Percentiles rank a stretch among this genome's conserved stretches.
These are phyloP conservation scores for Pterocles burchelli DNA, from an alignment of 2,113 vertebrate genomes.

Conservation along the genomic window DNA sequence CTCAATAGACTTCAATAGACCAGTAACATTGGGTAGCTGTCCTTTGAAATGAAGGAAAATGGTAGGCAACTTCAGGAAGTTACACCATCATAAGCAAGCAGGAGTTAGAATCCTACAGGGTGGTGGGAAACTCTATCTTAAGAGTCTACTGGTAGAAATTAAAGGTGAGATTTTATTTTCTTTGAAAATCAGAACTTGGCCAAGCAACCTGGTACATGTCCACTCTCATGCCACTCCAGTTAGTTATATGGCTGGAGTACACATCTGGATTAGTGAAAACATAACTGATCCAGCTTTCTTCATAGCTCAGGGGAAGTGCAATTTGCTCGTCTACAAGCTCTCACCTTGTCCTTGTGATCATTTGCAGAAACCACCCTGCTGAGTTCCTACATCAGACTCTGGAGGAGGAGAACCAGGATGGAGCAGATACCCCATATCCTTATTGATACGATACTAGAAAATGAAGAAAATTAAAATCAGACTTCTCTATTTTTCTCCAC, in stretches of 20 bases:
- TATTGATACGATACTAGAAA: background rate
- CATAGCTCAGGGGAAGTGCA: background rate
- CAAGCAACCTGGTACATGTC: background rate
- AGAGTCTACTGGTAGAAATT: background rate
- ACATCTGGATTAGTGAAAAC: background rate
- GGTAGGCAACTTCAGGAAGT: background rate
- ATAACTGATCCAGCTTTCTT: background rate
- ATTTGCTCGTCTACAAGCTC: background rate
- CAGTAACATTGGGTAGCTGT: background rate
- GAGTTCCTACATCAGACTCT: background rate
- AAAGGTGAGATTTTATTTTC: background rate
- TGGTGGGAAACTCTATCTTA: background rate
- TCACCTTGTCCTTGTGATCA: background rate
- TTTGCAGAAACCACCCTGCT: background rate
- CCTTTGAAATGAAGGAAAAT: background rate
- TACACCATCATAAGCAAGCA: background rate
- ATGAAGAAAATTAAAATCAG: background rate
- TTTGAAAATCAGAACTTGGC: background rate
- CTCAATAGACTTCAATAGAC: background rate
- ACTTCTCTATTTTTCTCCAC: background rate
- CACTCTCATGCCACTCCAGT: background rate
- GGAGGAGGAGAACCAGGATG: background rate
- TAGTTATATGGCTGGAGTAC: background rate
- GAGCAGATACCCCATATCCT: background rate
- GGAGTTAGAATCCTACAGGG: background rate